Evolutionary conservation across 2,797 vertebrate species (phyloP), one percentile per base, ranked within the genome.

Genomic region (Lagodon rhomboides): DNA sequence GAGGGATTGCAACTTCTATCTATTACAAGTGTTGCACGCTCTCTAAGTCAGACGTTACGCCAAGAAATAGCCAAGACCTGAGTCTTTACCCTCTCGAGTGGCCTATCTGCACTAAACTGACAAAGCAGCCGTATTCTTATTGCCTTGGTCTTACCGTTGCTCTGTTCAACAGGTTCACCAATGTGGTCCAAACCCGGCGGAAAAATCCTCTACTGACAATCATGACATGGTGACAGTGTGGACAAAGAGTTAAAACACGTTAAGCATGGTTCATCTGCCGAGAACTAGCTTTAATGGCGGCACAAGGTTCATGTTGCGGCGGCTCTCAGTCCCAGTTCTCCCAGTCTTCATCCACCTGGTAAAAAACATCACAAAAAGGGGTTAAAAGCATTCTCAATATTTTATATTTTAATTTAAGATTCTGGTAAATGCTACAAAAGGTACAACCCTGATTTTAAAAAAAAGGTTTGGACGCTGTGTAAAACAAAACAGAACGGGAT

Each of bases 281-380:
- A 91, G 90, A 91, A 92, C 89, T 78, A 82, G 85, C 85, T 93
- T 92, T 75, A 84, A 83, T 74, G 77, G 89, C 23, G 61, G 83
- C 67, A 84, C 78, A 84, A 71, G 67, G 82, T 87, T 84, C 3
- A 54, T 68, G 85, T 75, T 47, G 71, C 47, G 4, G 84, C 18
- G 64, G 59, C 83, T 62, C 84, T 96, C 92, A 99, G 72, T 99
- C 97, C 98, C 98, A 99, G 94, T 98, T 97, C 91, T 99, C 98
- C 98, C 98, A 99, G 87, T 99, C 98, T 85, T 96, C 98, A 4
- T 99, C 98, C 94, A 99, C 90, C 98, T 99, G 94, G 83, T 82
- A 4, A 59, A 75, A 55, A 8, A 49, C 38, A 27, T 11, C 38
- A 38, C 0, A 4, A 56, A 60, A 83, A 13, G 5, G 5, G 11